Evolutionary conservation across 2,797 vertebrate species (phyloP).

Genomic region (Trachurus trachurus): DNA sequence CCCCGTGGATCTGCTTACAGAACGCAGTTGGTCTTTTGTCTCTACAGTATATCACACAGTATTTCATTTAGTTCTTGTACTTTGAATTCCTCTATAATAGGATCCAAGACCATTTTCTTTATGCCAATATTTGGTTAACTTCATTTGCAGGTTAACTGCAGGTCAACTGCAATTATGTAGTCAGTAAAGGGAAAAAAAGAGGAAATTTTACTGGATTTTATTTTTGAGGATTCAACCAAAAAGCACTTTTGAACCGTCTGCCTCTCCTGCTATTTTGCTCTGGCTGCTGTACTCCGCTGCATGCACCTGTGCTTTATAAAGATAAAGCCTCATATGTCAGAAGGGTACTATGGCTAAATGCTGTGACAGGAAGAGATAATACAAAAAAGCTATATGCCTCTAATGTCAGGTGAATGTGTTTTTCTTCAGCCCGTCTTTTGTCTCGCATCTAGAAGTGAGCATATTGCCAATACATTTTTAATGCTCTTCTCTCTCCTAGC

Average conservation of each 20-base stretch:
- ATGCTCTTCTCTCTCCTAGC: neutral
- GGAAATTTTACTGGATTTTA: neutral
- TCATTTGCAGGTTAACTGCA: constrained; percentile 13
- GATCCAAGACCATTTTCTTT: constrained; percentile 22
- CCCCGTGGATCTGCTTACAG: constrained; percentile 62
- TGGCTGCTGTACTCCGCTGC: constrained; percentile 5
- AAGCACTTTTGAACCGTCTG: neutral
- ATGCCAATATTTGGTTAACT: constrained; percentile 23
- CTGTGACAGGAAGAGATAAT: neutral
- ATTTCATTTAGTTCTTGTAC: constrained; percentile 31
- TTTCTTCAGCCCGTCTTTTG: neutral
- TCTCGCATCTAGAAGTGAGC: neutral
- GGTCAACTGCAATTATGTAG: constrained; percentile 1
- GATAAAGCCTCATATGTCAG: constrained; percentile 1
- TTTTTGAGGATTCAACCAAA: constrained; percentile 7
- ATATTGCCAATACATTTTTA: neutral
- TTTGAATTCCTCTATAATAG: constrained; percentile 16
- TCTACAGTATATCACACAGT: constrained; percentile 23
- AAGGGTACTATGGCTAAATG: neutral
- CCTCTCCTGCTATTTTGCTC: neutral
- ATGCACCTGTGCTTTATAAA: constrained; percentile 4
- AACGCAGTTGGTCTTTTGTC: constrained; percentile 26
- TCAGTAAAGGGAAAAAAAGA: neutral
- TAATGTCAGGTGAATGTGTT: constrained; percentile 4
- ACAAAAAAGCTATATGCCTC: neutral